Evolutionary conservation across 2,888 invertebrate species (phyloP).

Genomic region (Oscheius onirici): DNA sequence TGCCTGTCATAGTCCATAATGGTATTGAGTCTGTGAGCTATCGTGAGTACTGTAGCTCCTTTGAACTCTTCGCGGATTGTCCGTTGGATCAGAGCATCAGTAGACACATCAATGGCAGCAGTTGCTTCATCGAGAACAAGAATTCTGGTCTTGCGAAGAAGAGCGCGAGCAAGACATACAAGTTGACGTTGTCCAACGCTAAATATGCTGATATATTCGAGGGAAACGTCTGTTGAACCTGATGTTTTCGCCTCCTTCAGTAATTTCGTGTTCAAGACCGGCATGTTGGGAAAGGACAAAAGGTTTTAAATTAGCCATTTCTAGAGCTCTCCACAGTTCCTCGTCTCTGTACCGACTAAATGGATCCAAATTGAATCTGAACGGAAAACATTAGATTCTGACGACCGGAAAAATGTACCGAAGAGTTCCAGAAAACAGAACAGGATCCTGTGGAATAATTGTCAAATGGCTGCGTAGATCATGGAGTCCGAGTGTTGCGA

Average conservation of each 20-base stretch:
- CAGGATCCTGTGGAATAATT: constrained; percentile 78
- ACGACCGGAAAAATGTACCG: constrained; percentile 34
- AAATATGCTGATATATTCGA: constrained; percentile 14
- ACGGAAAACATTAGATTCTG: constrained; percentile 57
- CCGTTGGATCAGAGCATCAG: constrained; percentile 76
- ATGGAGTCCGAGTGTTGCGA: constrained; percentile 84
- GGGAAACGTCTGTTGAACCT: constrained; percentile 67
- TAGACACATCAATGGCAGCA: constrained; percentile 75
- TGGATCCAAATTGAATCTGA: constrained; percentile 93
- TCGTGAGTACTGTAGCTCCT: constrained; percentile 88
- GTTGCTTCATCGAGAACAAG: constrained; percentile 78
- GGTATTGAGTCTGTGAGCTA: constrained; percentile 91
- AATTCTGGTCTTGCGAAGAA: constrained; percentile 72
- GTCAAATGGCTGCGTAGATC: constrained; percentile 85
- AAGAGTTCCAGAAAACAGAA: constrained; percentile 71
- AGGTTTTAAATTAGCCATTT: constrained; percentile 86
- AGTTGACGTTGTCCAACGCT: constrained; percentile 75
- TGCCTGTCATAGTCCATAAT: constrained; percentile 84
- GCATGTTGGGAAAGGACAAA: constrained; percentile 80
- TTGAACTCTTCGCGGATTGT: constrained; percentile 80
- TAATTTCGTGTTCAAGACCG: constrained; percentile 84
- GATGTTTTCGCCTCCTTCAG: constrained; percentile 89
- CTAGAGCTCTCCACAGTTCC: constrained; percentile 86
- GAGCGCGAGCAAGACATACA: constrained; percentile 74
- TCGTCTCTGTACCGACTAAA: constrained; percentile 83